These are phyloP conservation scores for Varanus salvator DNA, from an alignment of 2,113 vertebrate genomes.

Conservation along the genomic window DNA sequence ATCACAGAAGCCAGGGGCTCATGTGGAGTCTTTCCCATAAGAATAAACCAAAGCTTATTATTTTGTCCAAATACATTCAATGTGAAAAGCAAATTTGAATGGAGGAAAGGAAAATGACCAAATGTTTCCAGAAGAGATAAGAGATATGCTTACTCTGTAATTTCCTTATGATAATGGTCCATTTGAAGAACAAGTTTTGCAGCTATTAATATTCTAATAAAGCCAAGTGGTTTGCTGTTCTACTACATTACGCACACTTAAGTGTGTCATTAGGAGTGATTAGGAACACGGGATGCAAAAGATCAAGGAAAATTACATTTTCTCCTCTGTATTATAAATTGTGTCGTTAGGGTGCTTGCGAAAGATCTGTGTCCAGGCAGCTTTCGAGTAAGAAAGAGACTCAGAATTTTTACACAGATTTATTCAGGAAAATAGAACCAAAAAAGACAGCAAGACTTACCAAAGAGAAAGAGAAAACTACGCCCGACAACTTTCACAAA, in stretches of 20 bases:
- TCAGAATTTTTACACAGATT: neutral
- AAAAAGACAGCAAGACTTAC: neutral
- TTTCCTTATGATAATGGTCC: neutral
- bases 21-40: neutral
- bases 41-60: neutral
- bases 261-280: neutral
- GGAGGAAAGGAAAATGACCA: neutral
- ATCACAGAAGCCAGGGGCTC: neutral
- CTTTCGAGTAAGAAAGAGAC: neutral
- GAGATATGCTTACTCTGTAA: neutral
- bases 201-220: neutral
- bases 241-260: constrained; percentile 1
- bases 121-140: neutral
- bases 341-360: too few species aligned
- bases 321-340: too few species aligned
- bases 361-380: neutral
- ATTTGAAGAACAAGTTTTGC: neutral
- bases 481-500: neutral
- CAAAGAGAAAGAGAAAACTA: neutral
- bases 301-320: neutral
- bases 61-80: neutral
- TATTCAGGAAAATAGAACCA: neutral
- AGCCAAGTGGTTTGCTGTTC: neutral
- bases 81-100: neutral
- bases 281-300: neutral